Evolutionary conservation across 2,797 vertebrate species (phyloP).

Genomic region (Poecilia picta): DNA sequence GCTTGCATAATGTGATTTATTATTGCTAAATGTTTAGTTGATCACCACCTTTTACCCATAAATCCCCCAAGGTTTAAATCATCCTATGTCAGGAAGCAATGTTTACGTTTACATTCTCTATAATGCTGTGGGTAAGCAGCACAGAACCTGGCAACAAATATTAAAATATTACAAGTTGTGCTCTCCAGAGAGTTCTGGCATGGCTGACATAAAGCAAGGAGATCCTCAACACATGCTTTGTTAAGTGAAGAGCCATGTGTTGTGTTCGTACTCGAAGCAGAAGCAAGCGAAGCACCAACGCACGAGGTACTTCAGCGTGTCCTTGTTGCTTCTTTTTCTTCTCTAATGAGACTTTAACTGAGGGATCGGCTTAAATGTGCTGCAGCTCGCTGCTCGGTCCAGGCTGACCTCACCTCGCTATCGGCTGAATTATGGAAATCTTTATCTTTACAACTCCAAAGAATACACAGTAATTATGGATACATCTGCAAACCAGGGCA

Average conservation of each 20-base stretch:
- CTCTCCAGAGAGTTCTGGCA: slow-evolving; percentile 36
- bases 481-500: slow-evolving; percentile 52
- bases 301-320: slow-evolving; percentile 28
- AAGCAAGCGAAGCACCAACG: slow-evolving; percentile 32
- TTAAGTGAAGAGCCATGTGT: slow-evolving; percentile 32
- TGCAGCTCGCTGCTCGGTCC: slow-evolving; percentile 34
- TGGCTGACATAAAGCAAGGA: slow-evolving; percentile 27
- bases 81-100: neutral
- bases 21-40: neutral
- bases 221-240: slow-evolving; percentile 33
- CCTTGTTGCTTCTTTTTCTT: slow-evolving; percentile 47
- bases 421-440: slow-evolving; percentile 48
- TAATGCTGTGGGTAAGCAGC: slow-evolving; percentile 7
- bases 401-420: slow-evolving; percentile 56
- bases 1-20: neutral
- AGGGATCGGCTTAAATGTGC: slow-evolving; percentile 43
- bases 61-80: neutral
- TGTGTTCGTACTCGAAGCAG: slow-evolving; percentile 30
- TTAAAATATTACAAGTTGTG: slow-evolving; percentile 22
- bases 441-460: slow-evolving; percentile 50
- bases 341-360: slow-evolving; percentile 62
- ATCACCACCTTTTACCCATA: neutral
- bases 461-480: slow-evolving; percentile 62
- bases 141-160: slow-evolving; percentile 20
- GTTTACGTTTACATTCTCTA: slow-evolving; percentile 9